These are phyloP conservation scores for Muscina levida DNA, from an alignment of 2,888 invertebrate species.

Conservation along the genomic window DNA sequence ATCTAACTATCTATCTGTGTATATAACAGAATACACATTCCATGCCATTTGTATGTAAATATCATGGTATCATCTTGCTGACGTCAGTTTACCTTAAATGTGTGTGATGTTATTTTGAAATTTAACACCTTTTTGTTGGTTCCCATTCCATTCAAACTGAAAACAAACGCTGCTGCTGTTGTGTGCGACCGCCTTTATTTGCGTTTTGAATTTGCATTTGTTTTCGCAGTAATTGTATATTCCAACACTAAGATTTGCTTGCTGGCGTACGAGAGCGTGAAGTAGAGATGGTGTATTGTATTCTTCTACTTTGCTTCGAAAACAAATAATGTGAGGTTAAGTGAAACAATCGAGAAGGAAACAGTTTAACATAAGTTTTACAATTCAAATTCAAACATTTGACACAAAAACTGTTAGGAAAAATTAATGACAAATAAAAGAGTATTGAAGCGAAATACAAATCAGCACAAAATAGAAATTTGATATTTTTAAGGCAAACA, in stretches of 20 bases:
- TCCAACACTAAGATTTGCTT: background rate
- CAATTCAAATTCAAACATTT: conserved; percentile 52
- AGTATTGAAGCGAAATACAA: too few relatives aligned
- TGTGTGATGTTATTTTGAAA: conserved; percentile 61
- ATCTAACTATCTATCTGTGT: background rate
- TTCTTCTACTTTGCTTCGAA: conserved; percentile 2
- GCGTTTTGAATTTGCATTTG: conserved; percentile 29
- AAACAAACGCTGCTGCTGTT: too few relatives aligned
- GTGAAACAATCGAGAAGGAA: conserved; percentile 3
- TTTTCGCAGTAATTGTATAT: conserved; percentile 30
- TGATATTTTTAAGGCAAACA: too few relatives aligned
- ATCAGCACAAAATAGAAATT: too few relatives aligned
- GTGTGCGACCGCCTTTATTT: conserved; percentile 23
- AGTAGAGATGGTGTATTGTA: background rate
- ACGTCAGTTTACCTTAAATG: conserved; percentile 30
- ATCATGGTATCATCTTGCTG: conserved; percentile 27
- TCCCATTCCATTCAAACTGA: too few relatives aligned
- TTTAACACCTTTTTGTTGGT: conserved; percentile 68
- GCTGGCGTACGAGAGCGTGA: too few relatives aligned
- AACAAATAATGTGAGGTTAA: conserved; percentile 6
- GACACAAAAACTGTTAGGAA: conserved; percentile 3
- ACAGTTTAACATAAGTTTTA: conserved; percentile 47
- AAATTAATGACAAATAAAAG: background rate
- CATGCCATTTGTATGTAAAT: conserved; percentile 31
- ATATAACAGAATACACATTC: conserved; percentile 10